Conservation (phyloP, 2,113 vertebrate species). For the Chrysochloris asiatica region DNA sequence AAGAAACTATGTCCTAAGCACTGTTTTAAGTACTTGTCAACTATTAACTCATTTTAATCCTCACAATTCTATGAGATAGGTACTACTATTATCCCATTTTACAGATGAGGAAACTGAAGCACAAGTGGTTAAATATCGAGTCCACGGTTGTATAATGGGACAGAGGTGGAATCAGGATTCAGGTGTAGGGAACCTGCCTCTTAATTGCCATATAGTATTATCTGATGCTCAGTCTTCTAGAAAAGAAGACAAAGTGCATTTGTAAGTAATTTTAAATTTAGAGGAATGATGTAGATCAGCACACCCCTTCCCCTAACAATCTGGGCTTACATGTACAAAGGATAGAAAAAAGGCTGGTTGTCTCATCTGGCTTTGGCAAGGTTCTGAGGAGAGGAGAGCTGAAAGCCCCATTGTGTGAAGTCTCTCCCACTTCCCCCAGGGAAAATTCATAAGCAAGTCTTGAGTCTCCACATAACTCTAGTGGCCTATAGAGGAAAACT, state of each 20-base stretch:
- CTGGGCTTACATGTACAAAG: neutral
- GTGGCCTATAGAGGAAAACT: conserved; percentile 20
- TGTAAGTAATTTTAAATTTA: conserved; percentile 1
- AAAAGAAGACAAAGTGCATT: neutral
- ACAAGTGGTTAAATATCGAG: neutral
- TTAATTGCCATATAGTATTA: neutral
- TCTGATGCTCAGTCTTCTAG: neutral
- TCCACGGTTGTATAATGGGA: neutral
- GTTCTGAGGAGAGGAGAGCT: conserved; percentile 1
- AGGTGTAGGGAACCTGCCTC: neutral
- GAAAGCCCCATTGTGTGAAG: conserved; percentile 61
- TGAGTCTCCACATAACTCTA: neutral
- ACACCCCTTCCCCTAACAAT: neutral
- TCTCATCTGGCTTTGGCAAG: neutral
- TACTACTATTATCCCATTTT: neutral
- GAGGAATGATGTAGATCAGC: neutral
- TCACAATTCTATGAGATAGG: neutral
- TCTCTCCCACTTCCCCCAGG: neutral
- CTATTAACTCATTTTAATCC: neutral
- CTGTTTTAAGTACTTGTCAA: neutral
- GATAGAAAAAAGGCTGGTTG: neutral
- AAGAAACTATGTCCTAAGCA: neutral
- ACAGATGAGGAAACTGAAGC: neutral
- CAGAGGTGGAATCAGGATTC: neutral
- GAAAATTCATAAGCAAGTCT: conserved; percentile 23